A percentile compares a stretch with the other conserved stretches of the same genome.
phyloP scores from a whole-genome alignment of 37 sponge, comb jelly and placozoan genomes.

The Agelas oroides region DNA sequence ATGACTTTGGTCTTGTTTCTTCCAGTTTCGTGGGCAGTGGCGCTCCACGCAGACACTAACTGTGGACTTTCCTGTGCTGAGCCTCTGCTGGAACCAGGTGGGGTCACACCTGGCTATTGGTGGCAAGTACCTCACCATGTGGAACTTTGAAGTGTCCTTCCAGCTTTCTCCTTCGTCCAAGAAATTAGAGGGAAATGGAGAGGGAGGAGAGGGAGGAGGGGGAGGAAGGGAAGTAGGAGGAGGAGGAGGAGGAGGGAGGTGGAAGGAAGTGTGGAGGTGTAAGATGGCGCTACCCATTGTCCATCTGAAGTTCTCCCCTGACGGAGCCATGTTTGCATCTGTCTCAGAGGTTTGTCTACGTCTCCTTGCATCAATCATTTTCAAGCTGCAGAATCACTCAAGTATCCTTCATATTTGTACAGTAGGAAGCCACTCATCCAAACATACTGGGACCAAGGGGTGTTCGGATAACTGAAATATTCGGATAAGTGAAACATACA shows the following conservation, averaged over 20 bases:
- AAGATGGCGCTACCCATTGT: conserved; percentile 43
- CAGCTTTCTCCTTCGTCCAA: neutral
- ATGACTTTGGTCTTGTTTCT: too few species aligned
- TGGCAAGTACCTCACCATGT: conserved; percentile 55
- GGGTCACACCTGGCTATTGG: conserved; percentile 63
- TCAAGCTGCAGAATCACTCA: too few species aligned
- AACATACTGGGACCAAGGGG: too few species aligned
- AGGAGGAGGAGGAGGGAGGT: neutral
- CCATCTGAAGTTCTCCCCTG: conserved; percentile 72
- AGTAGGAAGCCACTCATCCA: too few species aligned
- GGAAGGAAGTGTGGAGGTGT: conserved; percentile 62
- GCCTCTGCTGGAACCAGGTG: conserved; percentile 63
- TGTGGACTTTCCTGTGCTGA: conserved; percentile 18
- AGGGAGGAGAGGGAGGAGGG: conserved; percentile 4
- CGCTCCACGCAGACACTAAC: conserved; percentile 25
- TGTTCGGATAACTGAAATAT: too few species aligned
- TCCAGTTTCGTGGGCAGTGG: conserved; percentile 23
- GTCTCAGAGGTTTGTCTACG: conserved; percentile 58
- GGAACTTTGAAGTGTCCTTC: conserved; percentile 14
- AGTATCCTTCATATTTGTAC: too few species aligned
- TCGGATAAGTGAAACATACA: too few species aligned
- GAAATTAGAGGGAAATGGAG: neutral
- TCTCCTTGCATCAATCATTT: too few species aligned
- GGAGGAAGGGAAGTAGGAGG: neutral
- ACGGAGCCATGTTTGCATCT: conserved; percentile 82